Conservation (phyloP, 2,888 invertebrate genomes). For the Lochmaea crataegi region DNA sequence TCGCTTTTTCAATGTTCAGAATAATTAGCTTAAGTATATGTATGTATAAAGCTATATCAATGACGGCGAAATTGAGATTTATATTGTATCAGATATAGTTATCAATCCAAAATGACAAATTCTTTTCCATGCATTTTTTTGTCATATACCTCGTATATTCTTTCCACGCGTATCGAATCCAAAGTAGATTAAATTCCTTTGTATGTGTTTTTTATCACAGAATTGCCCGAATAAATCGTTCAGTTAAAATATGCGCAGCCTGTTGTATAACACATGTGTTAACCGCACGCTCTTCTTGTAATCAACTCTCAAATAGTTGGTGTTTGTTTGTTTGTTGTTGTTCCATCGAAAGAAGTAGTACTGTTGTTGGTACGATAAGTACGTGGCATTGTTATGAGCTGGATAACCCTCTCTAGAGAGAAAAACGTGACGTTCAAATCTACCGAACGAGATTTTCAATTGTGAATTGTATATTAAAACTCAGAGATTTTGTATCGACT, state of each 20-base stretch:
- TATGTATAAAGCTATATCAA: too few species aligned
- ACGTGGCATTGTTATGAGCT: conserved; percentile 19
- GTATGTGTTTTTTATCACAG: not conserved
- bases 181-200: not conserved
- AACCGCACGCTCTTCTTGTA: conserved; percentile 11
- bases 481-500: not conserved
- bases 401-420: not conserved
- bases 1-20: too few species aligned
- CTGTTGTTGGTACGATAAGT: conserved; percentile 10
- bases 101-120: too few species aligned
- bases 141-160: too few species aligned
- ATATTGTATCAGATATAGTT: too few species aligned
- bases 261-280: conserved; percentile 15
- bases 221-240: conserved; percentile 2
- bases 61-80: too few species aligned
- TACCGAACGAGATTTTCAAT: conserved; percentile 6
- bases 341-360: conserved; percentile 9
- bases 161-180: too few species aligned
- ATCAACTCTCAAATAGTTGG: conserved; percentile 15
- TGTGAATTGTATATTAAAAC: not conserved
- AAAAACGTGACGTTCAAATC: conserved; percentile 16
- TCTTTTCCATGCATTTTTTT: too few species aligned
- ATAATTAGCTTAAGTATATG: too few species aligned
- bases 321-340: conserved; percentile 10
- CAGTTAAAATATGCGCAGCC: conserved; percentile 12